Base-by-base conservation (phyloP, 2,888 invertebrate species). In the Diaphora mendica region DNA sequence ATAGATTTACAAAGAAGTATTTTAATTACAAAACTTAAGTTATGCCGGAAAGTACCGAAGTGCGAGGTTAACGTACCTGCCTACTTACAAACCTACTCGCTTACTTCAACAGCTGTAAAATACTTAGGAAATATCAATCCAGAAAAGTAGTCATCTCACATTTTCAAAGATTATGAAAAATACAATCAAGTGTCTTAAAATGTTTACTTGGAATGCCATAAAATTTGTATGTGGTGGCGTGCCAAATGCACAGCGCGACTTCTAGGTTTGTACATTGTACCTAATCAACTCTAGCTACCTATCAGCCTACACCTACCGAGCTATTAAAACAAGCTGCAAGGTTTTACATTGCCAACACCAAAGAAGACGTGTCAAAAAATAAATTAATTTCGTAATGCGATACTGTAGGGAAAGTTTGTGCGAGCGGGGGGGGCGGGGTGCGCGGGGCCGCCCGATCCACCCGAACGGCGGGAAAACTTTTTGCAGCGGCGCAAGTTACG, bases 301-400 rank as follows among this genome's bases (percentile, higher is more conserved):
- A n/a, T n/a, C 68, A 51, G 76, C 79, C 79, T 82, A 79, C 42
- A 26, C 42, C 23, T 65, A 84, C 81, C 81, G 82, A 87, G 76
- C 77, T 66, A 51, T 65, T 44, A 39, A 51, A 77, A 62, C 78
- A 74, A 64, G 65, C 30, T 77, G 82, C 81, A 89, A 89, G 35
- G 87, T 90, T 90, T 87, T 80, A 87, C 88, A 91, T 90, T 87
- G 88, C 79, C 84, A 81, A 84, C 79, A 86, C 86, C 85, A 85
- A 89, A 87, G 86, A 85, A 86, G 82, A 81, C 76, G 82, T 86
- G 86, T 89, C 86, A 81, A 87, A 90, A 51, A 91, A 90, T 89
- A 91, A 91, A 90, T 90, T 89, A 91, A 91, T 91, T 87, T 90
- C 88, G 90, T 89, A 90, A 92, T 89, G 86, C 88, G 88, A 90